These are phyloP conservation scores for Heliconius charithonia DNA, from an alignment of 2,888 invertebrate species.

Conservation along the genomic window DNA sequence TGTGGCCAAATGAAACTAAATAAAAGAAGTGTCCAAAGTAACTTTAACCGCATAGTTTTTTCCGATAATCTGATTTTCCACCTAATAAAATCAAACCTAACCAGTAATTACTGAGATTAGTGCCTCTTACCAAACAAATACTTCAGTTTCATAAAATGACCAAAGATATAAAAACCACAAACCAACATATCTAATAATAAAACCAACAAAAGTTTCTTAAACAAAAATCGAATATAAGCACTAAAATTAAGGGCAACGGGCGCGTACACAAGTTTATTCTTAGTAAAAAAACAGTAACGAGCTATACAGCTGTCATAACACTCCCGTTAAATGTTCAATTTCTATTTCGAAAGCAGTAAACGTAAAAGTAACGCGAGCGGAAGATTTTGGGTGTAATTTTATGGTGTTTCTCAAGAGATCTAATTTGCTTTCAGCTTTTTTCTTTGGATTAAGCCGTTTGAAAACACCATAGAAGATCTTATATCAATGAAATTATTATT, in stretches of 20 bases:
- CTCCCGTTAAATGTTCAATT: conserved; percentile 41
- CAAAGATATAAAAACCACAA: too few species aligned
- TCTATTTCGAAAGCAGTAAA: conserved; percentile 46
- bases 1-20: too few species aligned
- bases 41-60: too few species aligned
- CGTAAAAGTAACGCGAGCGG: conserved; percentile 31
- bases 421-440: not conserved
- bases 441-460: not conserved
- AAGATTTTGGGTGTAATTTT: conserved; percentile 32
- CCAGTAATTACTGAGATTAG: too few species aligned
- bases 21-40: too few species aligned
- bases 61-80: too few species aligned
- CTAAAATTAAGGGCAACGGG: conserved; percentile 16
- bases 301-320: conserved; percentile 53
- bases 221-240: not conserved
- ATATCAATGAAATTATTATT: not conserved
- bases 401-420: conserved; percentile 16
- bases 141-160: too few species aligned
- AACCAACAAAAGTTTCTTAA: not conserved
- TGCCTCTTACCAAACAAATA: too few species aligned
- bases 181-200: not conserved
- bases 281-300: conserved; percentile 52
- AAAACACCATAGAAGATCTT: not conserved
- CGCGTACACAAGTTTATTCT: conserved; percentile 51
- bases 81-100: too few species aligned